Base-by-base conservation (phyloP, 1,140 invertebrate species). In the Drosophila ambigua region DNA sequence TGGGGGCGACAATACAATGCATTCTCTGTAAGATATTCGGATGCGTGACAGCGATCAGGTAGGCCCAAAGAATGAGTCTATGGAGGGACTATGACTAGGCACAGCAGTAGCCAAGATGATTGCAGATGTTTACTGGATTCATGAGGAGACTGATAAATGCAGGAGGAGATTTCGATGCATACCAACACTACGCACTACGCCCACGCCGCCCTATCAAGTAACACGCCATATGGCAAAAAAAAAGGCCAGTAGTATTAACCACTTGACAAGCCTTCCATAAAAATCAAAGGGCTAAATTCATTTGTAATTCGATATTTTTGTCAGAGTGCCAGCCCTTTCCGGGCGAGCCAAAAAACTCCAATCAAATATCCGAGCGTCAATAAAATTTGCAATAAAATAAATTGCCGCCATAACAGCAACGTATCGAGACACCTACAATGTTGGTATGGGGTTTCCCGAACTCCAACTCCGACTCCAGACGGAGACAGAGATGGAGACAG, bases 301-400 rank as follows among this genome's bases (percentile, higher is more conserved):
- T 82, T 85, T 62, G 82, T 88, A 88, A 85, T 79, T 63, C 48
- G 82, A 85, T 88, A 87, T 78, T 78, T 87, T 85, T n/a, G 13
- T n/a, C 26, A 11, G 64, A 64, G 66, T 72, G 68, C 57, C 57
- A 59, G 39, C 53, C 41, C 45, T 72, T 39, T 45, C 9, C 41
- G 57, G 50, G 57, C 65, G 35, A 51, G 28, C 28, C 28, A 55
- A 57, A 58, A 59, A 59, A 65, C 23, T 60, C 81, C 81, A 85
- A 85, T 87, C 82, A 82, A 82, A 87, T 74, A 77, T 77, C 63
- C 41, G 54, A 64, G 64, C 59, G 83, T 52, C 83, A 46, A 87
- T 87, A 82, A 88, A 88, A 87, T 87, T 88, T 77, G 83, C 79
- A 77, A 87, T 88, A 87, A 87, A 87, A 87, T 87, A 87, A 87